Evolutionary conservation across 2,797 vertebrate species (phyloP).

Genomic region (Malurus leucopterus): DNA sequence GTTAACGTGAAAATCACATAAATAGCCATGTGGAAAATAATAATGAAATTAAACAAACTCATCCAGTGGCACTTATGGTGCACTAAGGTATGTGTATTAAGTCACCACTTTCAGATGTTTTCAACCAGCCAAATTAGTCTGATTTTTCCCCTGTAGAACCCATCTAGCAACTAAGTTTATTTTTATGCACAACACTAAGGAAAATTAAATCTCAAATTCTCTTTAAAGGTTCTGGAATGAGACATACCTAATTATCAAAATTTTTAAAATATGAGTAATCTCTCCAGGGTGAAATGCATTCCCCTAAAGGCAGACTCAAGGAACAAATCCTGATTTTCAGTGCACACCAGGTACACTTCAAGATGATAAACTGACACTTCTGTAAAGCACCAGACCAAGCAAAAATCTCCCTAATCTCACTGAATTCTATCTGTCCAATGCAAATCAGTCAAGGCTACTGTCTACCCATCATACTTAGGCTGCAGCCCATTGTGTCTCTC

Average conservation of each 20-base stretch:
- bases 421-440: not conserved
- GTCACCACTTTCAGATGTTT: not conserved
- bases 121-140: not conserved
- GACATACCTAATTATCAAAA: not conserved
- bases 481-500: not conserved
- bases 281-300: not conserved
- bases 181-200: not conserved
- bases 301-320: not conserved
- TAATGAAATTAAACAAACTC: not conserved
- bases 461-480: not conserved
- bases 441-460: not conserved
- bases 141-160: not conserved
- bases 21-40: not conserved
- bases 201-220: slow-evolving; percentile 19
- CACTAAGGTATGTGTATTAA: not conserved
- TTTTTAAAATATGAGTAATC: not conserved
- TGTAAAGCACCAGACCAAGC: not conserved
- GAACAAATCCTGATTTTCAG: not conserved
- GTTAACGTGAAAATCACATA: not conserved
- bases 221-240: not conserved
- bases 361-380: not conserved
- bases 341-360: not conserved
- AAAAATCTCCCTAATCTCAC: not conserved
- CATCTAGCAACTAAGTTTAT: not conserved
- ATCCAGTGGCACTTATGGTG: not conserved